A percentile compares a stretch with the other conserved stretches of the same genome.
Evolutionary conservation across 1,140 invertebrate species (phyloP).

Genomic region (Rhyacophila brunnea): DNA sequence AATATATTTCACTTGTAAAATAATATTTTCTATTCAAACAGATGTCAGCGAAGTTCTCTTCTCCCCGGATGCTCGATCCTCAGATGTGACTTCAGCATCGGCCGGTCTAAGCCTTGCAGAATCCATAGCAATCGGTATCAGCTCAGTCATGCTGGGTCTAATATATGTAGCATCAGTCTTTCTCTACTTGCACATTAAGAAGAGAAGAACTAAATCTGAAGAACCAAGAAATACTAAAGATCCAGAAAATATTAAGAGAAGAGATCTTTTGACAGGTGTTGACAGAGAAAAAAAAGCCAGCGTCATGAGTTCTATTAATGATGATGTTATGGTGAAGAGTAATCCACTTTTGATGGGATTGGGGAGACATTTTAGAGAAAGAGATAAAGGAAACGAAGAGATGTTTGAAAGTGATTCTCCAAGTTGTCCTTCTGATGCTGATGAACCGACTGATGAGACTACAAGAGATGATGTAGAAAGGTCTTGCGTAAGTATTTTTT

Average conservation of each 20-base stretch:
- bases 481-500: conserved; percentile 4
- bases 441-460: conserved; percentile 38
- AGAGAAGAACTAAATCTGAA: conserved; percentile 43
- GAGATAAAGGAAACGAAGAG: conserved; percentile 25
- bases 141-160: conserved; percentile 73
- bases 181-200: conserved; percentile 72
- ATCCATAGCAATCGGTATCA: conserved; percentile 78
- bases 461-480: not conserved
- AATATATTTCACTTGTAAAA: too few relatives aligned
- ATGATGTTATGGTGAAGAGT: conserved; percentile 69
- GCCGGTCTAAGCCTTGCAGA: conserved; percentile 64
- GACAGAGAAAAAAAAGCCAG: conserved; percentile 16
- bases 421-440: conserved; percentile 47
- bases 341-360: conserved; percentile 69
- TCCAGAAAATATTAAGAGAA: conserved; percentile 11
- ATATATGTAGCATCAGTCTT: conserved; percentile 82
- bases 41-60: conserved; percentile 78
- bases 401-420: conserved; percentile 51
- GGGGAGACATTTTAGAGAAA: conserved; percentile 58
- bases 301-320: conserved; percentile 40
- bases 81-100: conserved; percentile 40
- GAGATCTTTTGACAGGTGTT: conserved; percentile 14
- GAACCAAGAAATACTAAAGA: conserved; percentile 33
- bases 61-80: conserved; percentile 62
- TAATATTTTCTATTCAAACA: conserved; percentile 42